Evolutionary conservation across 2,888 invertebrate genomes (phyloP).

Genomic region (Dasysyrphus albostriatus): DNA sequence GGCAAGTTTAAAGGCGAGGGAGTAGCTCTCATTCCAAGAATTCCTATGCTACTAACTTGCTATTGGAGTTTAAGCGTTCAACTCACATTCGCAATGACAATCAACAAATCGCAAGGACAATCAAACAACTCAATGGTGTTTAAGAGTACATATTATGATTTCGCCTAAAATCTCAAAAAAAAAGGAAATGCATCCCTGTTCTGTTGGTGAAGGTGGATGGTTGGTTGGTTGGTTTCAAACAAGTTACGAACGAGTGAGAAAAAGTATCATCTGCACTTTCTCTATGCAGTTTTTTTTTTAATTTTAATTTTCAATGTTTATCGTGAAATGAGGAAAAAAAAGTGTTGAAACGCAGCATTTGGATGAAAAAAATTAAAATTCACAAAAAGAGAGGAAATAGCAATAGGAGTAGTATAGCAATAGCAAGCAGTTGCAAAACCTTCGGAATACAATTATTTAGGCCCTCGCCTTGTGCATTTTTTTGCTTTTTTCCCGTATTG

Average conservation of each 20-base stretch:
- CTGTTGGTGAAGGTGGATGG: constrained; percentile 18
- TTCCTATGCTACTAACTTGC: too few relatives aligned
- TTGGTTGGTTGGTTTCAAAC: constrained; percentile 19
- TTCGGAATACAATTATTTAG: constrained; percentile 40
- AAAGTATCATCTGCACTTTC: constrained; percentile 66
- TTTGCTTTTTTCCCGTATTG: constrained; percentile 25
- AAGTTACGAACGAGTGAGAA: constrained; percentile 45
- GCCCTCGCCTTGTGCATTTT: constrained; percentile 55
- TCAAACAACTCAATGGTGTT: too few relatives aligned
- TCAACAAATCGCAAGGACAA: too few relatives aligned
- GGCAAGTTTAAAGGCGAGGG: too few relatives aligned
- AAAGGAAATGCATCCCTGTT: neutral
- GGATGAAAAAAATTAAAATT: constrained; percentile 34
- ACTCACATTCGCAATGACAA: too few relatives aligned
- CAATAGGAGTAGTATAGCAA: constrained; percentile 30
- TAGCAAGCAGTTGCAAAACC: constrained; percentile 52
- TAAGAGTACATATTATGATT: too few relatives aligned
- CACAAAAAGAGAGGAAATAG: constrained; percentile 64
- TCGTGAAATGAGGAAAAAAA: constrained; percentile 39
- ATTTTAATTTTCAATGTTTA: constrained; percentile 54
- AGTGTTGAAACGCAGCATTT: constrained; percentile 47
- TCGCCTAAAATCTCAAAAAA: neutral
- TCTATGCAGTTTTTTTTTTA: constrained; percentile 28
- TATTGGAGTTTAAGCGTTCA: too few relatives aligned
- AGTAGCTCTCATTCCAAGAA: too few relatives aligned